Conservation (phyloP, 1,140 invertebrate genomes). For the Drosophila persimilis region DNA sequence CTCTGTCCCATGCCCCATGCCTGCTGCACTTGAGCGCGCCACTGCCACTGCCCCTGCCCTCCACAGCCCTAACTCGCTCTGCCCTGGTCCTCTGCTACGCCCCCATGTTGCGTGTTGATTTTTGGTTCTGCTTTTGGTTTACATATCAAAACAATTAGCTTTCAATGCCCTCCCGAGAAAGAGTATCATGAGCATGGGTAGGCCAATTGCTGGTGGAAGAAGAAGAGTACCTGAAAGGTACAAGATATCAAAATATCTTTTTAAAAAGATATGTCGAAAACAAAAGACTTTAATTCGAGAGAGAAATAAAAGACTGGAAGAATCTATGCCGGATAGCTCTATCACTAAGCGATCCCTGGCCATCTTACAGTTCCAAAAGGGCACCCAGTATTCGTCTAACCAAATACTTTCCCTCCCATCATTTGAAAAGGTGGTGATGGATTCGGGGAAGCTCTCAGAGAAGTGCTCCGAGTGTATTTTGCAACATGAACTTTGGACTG, state of each 20-base stretch:
- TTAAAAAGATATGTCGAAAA: no score
- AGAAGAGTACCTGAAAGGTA: background rate
- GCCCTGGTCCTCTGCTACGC: constrained; percentile 3
- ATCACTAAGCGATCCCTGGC: no score
- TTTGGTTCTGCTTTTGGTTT: constrained; percentile 73
- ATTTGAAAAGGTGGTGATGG: background rate
- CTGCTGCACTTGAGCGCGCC: constrained; percentile 9
- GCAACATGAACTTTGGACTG: constrained; percentile 54
- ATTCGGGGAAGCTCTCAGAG: background rate
- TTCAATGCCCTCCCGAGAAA: constrained; percentile 16
- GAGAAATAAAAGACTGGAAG: no score
- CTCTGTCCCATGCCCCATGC: background rate
- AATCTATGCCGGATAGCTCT: no score
- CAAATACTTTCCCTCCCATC: no score
- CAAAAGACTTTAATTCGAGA: no score
- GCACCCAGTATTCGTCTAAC: background rate
- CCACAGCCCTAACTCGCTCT: no score
- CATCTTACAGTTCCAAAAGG: background rate
- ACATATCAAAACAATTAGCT: constrained; percentile 80
- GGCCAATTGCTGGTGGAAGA: background rate
- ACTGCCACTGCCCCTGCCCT: no score
- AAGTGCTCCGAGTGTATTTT: constrained; percentile 58
- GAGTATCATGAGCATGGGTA: constrained; percentile 8
- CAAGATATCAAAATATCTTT: no score
- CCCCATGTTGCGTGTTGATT: constrained; percentile 71